phyloP scores from a whole-genome alignment of 2,113 vertebrate species.

The Callionymus lyra region DNA sequence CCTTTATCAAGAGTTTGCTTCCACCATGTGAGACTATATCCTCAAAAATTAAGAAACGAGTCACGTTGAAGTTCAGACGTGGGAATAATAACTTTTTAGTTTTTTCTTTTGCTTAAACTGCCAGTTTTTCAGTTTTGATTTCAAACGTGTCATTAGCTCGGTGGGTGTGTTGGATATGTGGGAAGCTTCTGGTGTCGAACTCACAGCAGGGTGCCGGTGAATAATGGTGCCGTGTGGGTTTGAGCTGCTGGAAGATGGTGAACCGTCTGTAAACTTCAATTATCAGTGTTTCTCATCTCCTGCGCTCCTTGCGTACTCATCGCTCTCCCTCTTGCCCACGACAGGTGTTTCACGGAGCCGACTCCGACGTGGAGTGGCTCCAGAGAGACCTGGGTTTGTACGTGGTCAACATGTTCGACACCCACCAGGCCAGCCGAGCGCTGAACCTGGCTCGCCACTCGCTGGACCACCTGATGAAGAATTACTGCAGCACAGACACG shows the following conservation, averaged over 20 bases:
- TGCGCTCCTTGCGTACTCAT: no score
- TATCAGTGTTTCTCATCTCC: no score
- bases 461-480: constrained; percentile 82
- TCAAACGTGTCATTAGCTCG: constrained; percentile 20
- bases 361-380: constrained; percentile 94
- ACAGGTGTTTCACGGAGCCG: constrained; percentile 90
- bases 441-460: constrained; percentile 86
- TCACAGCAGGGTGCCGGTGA: constrained; percentile 30
- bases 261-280: constrained; percentile 5
- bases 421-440: constrained; percentile 85
- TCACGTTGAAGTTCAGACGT: no score
- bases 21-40: no score
- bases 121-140: constrained; percentile 4
- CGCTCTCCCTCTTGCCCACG: not conserved
- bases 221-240: constrained; percentile 22
- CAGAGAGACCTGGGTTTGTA: constrained; percentile 93
- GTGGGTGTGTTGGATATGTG: constrained; percentile 20
- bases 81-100: no score
- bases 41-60: no score
- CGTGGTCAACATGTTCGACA: constrained; percentile 92
- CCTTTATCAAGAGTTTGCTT: not conserved
- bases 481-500: constrained; percentile 75
- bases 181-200: constrained; percentile 29
- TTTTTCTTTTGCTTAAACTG: not conserved
- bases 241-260: constrained; percentile 9